These are phyloP conservation scores for Callimorpha dominula DNA, from an alignment of 2,888 invertebrate genomes.

Conservation along the genomic window DNA sequence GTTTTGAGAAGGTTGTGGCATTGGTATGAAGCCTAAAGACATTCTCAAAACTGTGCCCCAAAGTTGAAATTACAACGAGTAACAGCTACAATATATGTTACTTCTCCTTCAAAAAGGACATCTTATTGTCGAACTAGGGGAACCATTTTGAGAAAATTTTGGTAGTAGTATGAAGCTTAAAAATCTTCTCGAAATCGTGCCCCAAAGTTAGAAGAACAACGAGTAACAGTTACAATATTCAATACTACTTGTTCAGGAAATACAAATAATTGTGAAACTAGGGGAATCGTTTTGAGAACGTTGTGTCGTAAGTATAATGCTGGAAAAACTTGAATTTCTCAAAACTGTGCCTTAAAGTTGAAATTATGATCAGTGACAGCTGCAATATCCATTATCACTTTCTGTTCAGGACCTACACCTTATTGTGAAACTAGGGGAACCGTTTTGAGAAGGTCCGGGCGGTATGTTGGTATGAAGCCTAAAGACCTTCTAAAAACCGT, in stretches of 20 bases:
- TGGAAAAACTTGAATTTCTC: too few relatives aligned
- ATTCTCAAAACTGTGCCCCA: conserved; percentile 1
- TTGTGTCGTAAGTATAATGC: too few relatives aligned
- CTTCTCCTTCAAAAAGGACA: not conserved
- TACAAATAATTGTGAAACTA: not conserved
- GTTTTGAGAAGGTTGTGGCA: not conserved
- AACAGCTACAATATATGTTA: not conserved
- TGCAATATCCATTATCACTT: too few relatives aligned
- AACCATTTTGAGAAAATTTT: not conserved
- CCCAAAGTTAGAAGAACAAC: conserved; percentile 1
- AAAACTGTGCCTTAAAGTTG: too few relatives aligned
- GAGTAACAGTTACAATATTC: too few relatives aligned
- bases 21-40: not conserved
- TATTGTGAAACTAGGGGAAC: conserved; percentile 10
- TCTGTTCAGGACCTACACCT: too few relatives aligned
- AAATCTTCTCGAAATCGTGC: not conserved
- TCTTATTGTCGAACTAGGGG: conserved; percentile 7
- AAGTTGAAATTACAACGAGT: not conserved
- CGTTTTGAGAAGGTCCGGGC: not conserved
- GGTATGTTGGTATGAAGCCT: not conserved
- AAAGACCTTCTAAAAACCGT: not conserved
- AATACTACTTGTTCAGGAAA: too few relatives aligned
- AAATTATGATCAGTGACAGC: too few relatives aligned
- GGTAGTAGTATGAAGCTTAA: not conserved
- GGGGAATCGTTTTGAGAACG: not conserved